Conservation (phyloP, 2,888 invertebrate genomes). For the Vanessa cardui region DNA sequence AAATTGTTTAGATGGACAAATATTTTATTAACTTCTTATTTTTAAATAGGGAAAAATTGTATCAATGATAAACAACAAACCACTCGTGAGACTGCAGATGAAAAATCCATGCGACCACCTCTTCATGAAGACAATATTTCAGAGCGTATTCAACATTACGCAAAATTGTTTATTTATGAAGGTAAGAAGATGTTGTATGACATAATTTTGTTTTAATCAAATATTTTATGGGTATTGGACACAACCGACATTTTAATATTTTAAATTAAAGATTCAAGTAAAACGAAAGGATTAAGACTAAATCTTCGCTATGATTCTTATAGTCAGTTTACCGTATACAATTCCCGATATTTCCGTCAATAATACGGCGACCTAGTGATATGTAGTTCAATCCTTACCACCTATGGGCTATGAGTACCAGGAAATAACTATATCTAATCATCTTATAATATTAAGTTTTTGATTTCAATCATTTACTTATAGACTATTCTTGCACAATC, state of each 20-base stretch:
- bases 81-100: conserved; percentile 62
- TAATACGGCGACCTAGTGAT: no score
- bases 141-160: conserved; percentile 53
- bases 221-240: conserved; percentile 30
- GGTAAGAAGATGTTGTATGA: conserved; percentile 42
- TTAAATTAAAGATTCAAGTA: no score
- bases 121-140: conserved; percentile 59
- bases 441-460: no score
- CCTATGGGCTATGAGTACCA: no score
- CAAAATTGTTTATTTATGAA: conserved; percentile 55
- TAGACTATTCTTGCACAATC: no score
- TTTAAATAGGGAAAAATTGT: conserved; percentile 60
- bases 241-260: no score
- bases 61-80: conserved; percentile 55
- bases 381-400: conserved; percentile 33
- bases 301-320: no score
- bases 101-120: conserved; percentile 68
- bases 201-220: conserved; percentile 30
- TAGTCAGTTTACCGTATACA: no score
- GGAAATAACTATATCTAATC: no score
- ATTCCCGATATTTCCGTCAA: no score
- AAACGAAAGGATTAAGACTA: background rate
- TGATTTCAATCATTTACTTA: conserved; percentile 33
- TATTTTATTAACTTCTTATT: conserved; percentile 31
- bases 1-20: no score